Evolutionary conservation across 2,888 invertebrate species (phyloP).

Genomic region (Eilema sororculum): DNA sequence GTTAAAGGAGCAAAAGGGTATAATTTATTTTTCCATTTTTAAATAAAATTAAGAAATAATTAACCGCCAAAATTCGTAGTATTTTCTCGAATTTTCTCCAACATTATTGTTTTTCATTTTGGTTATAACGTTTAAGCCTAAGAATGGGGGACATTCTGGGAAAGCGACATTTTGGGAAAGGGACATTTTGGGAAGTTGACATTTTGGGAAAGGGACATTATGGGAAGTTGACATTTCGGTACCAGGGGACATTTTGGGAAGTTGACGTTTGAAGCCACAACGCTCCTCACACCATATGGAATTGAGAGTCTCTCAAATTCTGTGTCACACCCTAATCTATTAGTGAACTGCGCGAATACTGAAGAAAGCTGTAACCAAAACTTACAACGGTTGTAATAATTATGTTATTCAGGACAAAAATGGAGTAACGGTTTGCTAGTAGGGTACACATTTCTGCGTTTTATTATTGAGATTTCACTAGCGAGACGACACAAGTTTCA

Average conservation of each 20-base stretch:
- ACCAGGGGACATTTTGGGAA: no score
- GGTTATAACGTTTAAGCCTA: no score
- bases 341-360: slow-evolving; percentile 4
- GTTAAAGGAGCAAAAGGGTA: no score
- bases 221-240: no score
- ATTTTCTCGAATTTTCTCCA: background rate
- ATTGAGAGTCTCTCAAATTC: no score
- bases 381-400: slow-evolving; percentile 11
- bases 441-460: background rate
- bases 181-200: no score
- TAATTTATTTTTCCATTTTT: no score
- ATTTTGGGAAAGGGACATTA: no score
- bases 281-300: no score
- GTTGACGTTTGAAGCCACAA: no score
- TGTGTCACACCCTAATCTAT: background rate
- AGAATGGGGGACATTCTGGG: no score
- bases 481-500: background rate
- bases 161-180: no score
- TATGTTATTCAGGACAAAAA: background rate
- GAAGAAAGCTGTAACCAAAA: slow-evolving; percentile 6
- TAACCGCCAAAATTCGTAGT: background rate
- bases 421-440: slow-evolving; percentile 14
- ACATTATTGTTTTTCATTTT: background rate
- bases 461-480: background rate
- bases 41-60: background rate